Conservation (phyloP, 2,888 invertebrate species). For the Unio pictorum region DNA sequence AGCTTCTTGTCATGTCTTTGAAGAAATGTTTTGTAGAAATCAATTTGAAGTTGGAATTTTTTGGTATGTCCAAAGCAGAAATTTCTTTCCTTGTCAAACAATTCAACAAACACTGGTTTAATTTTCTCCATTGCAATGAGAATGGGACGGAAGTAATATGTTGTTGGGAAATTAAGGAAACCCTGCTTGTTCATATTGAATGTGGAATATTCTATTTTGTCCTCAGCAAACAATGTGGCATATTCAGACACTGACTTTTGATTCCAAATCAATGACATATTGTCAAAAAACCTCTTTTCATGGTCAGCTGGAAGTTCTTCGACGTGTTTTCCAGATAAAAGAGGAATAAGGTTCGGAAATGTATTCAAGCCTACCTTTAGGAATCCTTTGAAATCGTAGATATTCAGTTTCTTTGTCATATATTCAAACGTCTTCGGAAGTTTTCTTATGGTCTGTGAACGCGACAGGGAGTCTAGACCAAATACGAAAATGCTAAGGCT, state of each 20-base stretch:
- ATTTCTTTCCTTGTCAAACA: neutral
- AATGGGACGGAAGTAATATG: slow-evolving; percentile 86
- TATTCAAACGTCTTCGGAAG: slow-evolving; percentile 33
- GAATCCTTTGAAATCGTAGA: slow-evolving; percentile 36
- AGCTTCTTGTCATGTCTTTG: slow-evolving; percentile 76
- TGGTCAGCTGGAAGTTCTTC: slow-evolving; percentile 9
- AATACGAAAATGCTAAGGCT: slow-evolving; percentile 18
- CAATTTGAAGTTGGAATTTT: slow-evolving; percentile 80
- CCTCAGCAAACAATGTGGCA: slow-evolving; percentile 86
- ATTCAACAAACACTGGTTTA: slow-evolving; percentile 18
- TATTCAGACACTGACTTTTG: slow-evolving; percentile 82
- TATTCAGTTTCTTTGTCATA: slow-evolving; percentile 22
- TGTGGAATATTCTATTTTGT: slow-evolving; percentile 82
- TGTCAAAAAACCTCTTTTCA: slow-evolving; percentile 18
- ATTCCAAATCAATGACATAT: slow-evolving; percentile 86
- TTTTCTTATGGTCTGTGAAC: slow-evolving; percentile 28
- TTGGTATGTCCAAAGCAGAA: slow-evolving; percentile 82
- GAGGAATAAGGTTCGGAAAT: slow-evolving; percentile 35
- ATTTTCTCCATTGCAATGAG: slow-evolving; percentile 75
- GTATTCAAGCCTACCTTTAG: slow-evolving; percentile 38
- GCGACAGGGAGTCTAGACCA: slow-evolving; percentile 25
- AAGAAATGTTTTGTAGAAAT: slow-evolving; percentile 72
- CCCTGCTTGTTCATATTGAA: slow-evolving; percentile 85
- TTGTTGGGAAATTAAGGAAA: slow-evolving; percentile 84
- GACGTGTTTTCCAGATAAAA: slow-evolving; percentile 27